Evolutionary conservation across 2,888 invertebrate genomes (phyloP).

Genomic region (Xylocampa areola): DNA sequence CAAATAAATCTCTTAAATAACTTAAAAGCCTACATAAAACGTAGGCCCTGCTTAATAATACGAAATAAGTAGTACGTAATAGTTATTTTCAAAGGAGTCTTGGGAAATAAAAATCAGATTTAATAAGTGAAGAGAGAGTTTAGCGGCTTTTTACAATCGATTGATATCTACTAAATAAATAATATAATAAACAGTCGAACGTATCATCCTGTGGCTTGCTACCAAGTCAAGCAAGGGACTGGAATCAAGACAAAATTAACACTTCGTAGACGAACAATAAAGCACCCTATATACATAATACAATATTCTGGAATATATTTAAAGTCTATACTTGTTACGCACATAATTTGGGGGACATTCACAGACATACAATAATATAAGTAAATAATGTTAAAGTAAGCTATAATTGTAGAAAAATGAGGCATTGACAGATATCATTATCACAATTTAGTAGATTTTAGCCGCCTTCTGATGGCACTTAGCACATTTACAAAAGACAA

Average conservation of each 20-base stretch:
- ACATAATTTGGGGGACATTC: constrained; percentile 42
- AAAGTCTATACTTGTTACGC: constrained; percentile 38
- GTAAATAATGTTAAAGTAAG: constrained; percentile 42
- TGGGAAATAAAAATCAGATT: constrained; percentile 57
- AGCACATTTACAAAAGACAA: constrained; percentile 55
- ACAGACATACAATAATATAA: constrained; percentile 46
- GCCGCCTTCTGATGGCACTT: constrained; percentile 64
- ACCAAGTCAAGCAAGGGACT: constrained; percentile 27
- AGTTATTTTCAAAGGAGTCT: constrained; percentile 67
- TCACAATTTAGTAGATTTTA: constrained; percentile 64
- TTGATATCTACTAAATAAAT: constrained; percentile 49
- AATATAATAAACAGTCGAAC: constrained; percentile 37
- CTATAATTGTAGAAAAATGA: constrained; percentile 53
- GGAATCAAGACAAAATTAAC: constrained; percentile 30
- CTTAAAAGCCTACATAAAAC: constrained; percentile 88
- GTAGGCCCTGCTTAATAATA: constrained; percentile 83
- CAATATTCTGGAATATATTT: constrained; percentile 54
- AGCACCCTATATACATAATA: constrained; percentile 53
- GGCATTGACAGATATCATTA: constrained; percentile 59
- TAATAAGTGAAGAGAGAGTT: constrained; percentile 47
- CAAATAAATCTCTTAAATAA: constrained; percentile 77
- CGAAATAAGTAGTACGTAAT: constrained; percentile 71
- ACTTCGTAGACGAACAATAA: constrained; percentile 33
- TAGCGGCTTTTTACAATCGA: constrained; percentile 48
- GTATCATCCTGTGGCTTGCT: constrained; percentile 27